Evolutionary conservation across 2,888 invertebrate genomes (phyloP).

Genomic region (Archaeoteleia sp.): DNA sequence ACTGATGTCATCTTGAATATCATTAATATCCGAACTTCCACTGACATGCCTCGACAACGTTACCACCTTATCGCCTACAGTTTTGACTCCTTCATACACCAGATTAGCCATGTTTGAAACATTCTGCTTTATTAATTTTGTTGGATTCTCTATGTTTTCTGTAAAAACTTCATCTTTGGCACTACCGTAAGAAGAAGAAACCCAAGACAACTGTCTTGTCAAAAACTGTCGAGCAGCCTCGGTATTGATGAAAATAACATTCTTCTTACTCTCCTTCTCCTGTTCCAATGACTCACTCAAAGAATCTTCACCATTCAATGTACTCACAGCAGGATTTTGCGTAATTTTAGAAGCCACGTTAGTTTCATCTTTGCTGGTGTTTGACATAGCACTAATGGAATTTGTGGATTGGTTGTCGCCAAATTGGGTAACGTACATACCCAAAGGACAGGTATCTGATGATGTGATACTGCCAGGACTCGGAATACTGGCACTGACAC

Average conservation of each 20-base stretch:
- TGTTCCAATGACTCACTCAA: slow-evolving; percentile 49
- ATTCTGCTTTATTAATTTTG: slow-evolving; percentile 83
- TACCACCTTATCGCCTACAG: slow-evolving; percentile 84
- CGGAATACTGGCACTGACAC: slow-evolving; percentile 68
- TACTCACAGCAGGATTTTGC: slow-evolving; percentile 30
- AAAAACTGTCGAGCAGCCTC: slow-evolving; percentile 86
- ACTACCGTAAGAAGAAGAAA: slow-evolving; percentile 77
- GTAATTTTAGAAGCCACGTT: slow-evolving; percentile 61
- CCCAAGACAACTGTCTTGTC: slow-evolving; percentile 84
- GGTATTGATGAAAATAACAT: slow-evolving; percentile 85
- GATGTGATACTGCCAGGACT: slow-evolving; percentile 76
- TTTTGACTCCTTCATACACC: slow-evolving; percentile 85
- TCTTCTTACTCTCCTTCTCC: slow-evolving; percentile 75
- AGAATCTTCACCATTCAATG: slow-evolving; percentile 28
- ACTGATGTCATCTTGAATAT: slow-evolving; percentile 70
- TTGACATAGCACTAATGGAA: slow-evolving; percentile 76
- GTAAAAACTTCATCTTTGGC: slow-evolving; percentile 81
- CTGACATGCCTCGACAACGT: slow-evolving; percentile 85
- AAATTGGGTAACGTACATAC: slow-evolving; percentile 78
- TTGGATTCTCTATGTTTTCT: slow-evolving; percentile 80
- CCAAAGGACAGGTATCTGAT: slow-evolving; percentile 81
- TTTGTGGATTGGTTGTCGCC: slow-evolving; percentile 78
- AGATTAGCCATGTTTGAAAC: slow-evolving; percentile 84
- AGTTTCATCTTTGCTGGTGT: slow-evolving; percentile 75
- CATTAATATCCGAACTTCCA: slow-evolving; percentile 83